Base-by-base conservation (phyloP, 2,888 invertebrate genomes). In the Brachyopa scutellaris region DNA sequence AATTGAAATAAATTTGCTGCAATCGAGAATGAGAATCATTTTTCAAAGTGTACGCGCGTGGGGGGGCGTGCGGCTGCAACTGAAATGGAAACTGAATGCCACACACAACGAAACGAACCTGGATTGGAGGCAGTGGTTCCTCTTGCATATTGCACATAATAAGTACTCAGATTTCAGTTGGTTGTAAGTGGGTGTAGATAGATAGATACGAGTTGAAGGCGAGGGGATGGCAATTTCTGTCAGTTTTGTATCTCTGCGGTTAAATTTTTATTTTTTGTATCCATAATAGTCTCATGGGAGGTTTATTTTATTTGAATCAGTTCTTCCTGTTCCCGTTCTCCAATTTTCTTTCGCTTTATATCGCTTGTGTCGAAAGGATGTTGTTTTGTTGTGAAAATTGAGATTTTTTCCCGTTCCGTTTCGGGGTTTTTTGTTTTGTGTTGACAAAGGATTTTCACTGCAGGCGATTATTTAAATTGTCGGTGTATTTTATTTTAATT, bases 1-100 rank as follows among this genome's bases (percentile, higher is more conserved):
- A 83, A 83, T 83, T 83, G 83, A 83, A 83, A 83, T 83, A 83
- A 83, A 83, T 83, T 83, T 83, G 83, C 72, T 83, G 83, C 78
- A 83, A 83, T 83, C 78, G 83, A 83, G 83, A 83, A 83, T 78
- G 83, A 83, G 83, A 78, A 78, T 83, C 77, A 73, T 83, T 83
- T 83, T 83, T 83, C 82, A 83, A 82, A 82, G 77, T 49, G 77
- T 72, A 62, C 55, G 59, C 82, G 77, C 80, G 69, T 77, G 82
- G 59, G 70, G 55, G 76, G 82, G 82, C 82, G 80, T 76, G 82
- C 82, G 80, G 69, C 69, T 17, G 69, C 57, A 66, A 9, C 13
- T 19, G 49, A 57, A 62, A 55, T 45, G 26, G 55, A 57, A 40
- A 38, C 73, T 67, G 26, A 15, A 29, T 13, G 42, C 26, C n/a